phyloP scores from a whole-genome alignment of 2,888 invertebrate genomes.

The Cyrtodaria siliqua region DNA sequence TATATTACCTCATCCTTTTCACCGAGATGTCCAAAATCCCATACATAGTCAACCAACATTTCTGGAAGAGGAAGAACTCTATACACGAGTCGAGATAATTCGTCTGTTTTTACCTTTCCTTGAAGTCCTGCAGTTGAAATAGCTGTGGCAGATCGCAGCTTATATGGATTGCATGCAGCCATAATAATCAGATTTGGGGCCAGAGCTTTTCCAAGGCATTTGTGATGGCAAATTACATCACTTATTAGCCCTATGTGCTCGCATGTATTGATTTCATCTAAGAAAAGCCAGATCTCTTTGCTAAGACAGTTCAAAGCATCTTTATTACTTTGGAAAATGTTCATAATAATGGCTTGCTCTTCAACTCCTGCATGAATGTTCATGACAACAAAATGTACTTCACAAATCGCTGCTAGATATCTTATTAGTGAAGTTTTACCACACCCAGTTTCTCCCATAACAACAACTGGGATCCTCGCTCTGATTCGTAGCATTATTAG shows the following conservation, averaged over 20 bases:
- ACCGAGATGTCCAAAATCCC: constrained; percentile 73
- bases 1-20: constrained; percentile 67
- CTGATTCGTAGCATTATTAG: constrained; percentile 68
- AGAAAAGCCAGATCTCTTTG: constrained; percentile 66
- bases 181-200: constrained; percentile 68
- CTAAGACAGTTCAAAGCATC: constrained; percentile 28
- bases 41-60: constrained; percentile 72
- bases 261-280: constrained; percentile 77
- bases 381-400: constrained; percentile 58
- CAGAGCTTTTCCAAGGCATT: constrained; percentile 52
- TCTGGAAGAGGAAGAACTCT: constrained; percentile 75
- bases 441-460: constrained; percentile 79
- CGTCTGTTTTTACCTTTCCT: constrained; percentile 67
- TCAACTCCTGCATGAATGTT: constrained; percentile 73
- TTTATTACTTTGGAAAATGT: constrained; percentile 35
- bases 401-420: constrained; percentile 67
- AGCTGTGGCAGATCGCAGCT: constrained; percentile 50
- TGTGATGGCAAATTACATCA: constrained; percentile 67
- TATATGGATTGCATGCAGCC: constrained; percentile 76
- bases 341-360: constrained; percentile 46
- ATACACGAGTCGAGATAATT: constrained; percentile 69
- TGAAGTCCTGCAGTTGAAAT: constrained; percentile 69
- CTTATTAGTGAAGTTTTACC: constrained; percentile 75
- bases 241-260: constrained; percentile 67
- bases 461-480: constrained; percentile 68